Evolutionary conservation across 2,797 vertebrate species (phyloP), one percentile per base, ranked within the genome.

Genomic region (Salarias fasciatus): DNA sequence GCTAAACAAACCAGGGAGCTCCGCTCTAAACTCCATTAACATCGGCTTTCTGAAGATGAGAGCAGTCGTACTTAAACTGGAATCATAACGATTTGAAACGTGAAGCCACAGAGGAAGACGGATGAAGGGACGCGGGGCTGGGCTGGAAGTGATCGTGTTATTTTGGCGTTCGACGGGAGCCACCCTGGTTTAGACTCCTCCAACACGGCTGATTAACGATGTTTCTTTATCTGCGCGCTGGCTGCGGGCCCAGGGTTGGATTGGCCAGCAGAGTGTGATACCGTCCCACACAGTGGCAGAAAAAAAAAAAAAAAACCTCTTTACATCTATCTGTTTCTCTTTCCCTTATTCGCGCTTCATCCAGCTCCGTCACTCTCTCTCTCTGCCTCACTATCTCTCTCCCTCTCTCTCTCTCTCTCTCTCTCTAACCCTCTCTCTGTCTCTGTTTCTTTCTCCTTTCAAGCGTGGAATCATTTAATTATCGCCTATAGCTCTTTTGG

Each of bases 401-500:
- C 50, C 49, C 48, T 35, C 46, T 29, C 62, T 41, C 56, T 12
- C 62, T 41, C 56, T 12, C 46, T 40, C 70, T 56, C 57, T 55
- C 52, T 50, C 69, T 53, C 64, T 8, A 50, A 49, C 60, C 13
- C 67, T 47, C 46, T 46, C 74, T 55, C 73, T 55, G 53, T 73
- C 83, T 86, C 79, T 86, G 71, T 90, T 84, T 87, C 85, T 85
- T 82, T 89, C 83, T 91, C 88, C 87, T 90, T 90, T 91, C 86
- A 90, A 89, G 86, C 84, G 75, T 88, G 82, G 90, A 91, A 90
- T 91, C 89, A 91, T 91, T 92, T 93, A 93, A 93, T 92, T 93
- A 92, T 91, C 85, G 91, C 92, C 90, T 86, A 91, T 92, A 91
- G 92, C 91, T 88, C 87, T 92, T 90, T 91, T 93, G 92, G 92